A percentile compares a stretch with the other conserved stretches of the same genome.
Conservation (phyloP, 2,888 invertebrate species). For the Aproaerema taeniolella region DNA sequence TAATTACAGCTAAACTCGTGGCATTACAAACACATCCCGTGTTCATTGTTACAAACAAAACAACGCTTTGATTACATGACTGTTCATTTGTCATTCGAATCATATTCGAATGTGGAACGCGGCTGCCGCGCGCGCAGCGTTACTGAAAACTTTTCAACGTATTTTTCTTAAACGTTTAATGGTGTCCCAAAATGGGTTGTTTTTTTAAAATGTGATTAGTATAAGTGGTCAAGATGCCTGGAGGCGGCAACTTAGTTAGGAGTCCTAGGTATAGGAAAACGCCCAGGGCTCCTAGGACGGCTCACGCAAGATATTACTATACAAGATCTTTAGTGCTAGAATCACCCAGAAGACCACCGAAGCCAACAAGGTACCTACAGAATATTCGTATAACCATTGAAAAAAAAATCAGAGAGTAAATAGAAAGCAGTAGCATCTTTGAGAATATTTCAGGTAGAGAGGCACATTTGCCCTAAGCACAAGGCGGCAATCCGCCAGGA, state of each 20-base stretch:
- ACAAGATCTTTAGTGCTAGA: slow-evolving; percentile 49
- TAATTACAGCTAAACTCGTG: background rate
- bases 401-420: no score
- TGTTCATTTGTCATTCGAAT: slow-evolving; percentile 58
- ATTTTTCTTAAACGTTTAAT: no score
- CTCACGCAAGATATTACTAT: slow-evolving; percentile 56
- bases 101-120: slow-evolving; percentile 46
- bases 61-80: slow-evolving; percentile 66
- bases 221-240: slow-evolving; percentile 49
- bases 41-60: slow-evolving; percentile 35
- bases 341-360: slow-evolving; percentile 27
- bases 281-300: slow-evolving; percentile 40
- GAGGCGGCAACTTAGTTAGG: slow-evolving; percentile 47
- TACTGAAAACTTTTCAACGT: no score
- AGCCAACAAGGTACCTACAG: slow-evolving; percentile 44
- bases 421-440: no score
- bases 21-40: slow-evolving; percentile 32
- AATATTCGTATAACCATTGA: slow-evolving; percentile 24
- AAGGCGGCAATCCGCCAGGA: no score
- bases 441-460: no score
- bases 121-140: slow-evolving; percentile 29
- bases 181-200: no score
- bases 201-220: slow-evolving; percentile 19
- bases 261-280: slow-evolving; percentile 51
- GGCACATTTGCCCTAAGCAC: no score